Evolutionary conservation across 2,113 vertebrate species (phyloP), one percentile per base, ranked within the genome.

Genomic region (Patagioenas fasciata): DNA sequence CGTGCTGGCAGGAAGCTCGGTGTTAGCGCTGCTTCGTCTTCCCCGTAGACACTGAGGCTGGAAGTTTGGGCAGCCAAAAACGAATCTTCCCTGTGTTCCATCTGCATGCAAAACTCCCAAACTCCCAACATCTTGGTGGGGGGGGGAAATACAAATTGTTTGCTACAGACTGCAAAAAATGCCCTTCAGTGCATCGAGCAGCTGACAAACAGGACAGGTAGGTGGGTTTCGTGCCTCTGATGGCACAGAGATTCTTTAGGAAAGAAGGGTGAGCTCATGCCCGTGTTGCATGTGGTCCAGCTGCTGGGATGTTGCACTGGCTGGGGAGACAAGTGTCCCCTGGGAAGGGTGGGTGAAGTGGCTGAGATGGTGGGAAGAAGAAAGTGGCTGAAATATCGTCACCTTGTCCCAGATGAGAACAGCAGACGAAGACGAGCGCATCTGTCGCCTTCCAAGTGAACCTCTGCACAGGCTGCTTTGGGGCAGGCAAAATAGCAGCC

Each of bases 1-100:
- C 21, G 2, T 42, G 67, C 87, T 96, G 93, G 91, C 81, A 89
- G 79, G 81, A 80, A 69, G 42, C 66, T 94, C 13, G 1, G 54
- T 2, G n/a, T 57, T 81, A 23, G 24, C 1, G 3, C 75, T 80
- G 64, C 85, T 95, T 78, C 80, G 65, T 93, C 82, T 91, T 89
- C 60, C 67, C 81, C 3, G 13, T 57, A 93, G 88, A 69, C 6
- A 2, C 36, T 1, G 0, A 8, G 28, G 83, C 77, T 89, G 85
- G 81, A 80, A 91, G 79, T 44, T 72, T 73, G 36, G 64, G 26
- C 28, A 83, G 94, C 0, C 13, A 71, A 66, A 67, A 67, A 79
- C 15, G 0, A 47, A 58, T 62, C 89, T 18, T 47, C 44, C 44
- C 44, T 9, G 44, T 5, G 18, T 84, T 77, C 60, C 21, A 72